Evolutionary conservation across 2,797 vertebrate genomes (phyloP), one percentile per base, ranked within the genome.

Genomic region (Mormyrus hasselquistii): DNA sequence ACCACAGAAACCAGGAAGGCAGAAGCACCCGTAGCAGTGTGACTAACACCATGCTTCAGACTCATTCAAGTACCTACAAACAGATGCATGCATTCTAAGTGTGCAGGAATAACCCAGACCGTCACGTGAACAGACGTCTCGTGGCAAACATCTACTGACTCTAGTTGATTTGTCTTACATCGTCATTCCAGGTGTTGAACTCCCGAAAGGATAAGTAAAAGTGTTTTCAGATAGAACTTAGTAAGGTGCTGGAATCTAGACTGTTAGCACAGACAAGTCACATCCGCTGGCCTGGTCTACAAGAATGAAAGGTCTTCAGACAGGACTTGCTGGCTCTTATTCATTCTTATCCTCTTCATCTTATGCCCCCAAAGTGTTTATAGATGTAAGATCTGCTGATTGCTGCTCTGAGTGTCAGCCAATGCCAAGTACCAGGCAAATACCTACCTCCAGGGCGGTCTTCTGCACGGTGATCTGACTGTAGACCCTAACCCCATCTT

Each of bases 381-480:
- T 0, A 41, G 14, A 76, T 41, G 25, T 76, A 76, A 38, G 7
- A 76, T 41, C 34, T 7, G 69, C 16, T 41, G 34, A 76, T 16
- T 34, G 10, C 65, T 41, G 69, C 69, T 47, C 52, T 1, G 0
- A 6, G n/a, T 22, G 52, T 59, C 19, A n/a, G 29, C 1, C 47
- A 41, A 14, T 38, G 65, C 25, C 25, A 50, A 10, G 25, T 65
- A 65, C 22, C 10, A 47, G 62, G 44, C 7, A 19, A 29, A 57
- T 47, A 62, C 94, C 55, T 94, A 99, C 98, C 97, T 99, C 98
- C 79, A 99, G 92, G 2, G 98, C 96, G 0, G 98, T 97, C 91
- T 99, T 99, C 93, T 99, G 98, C 41, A 99, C 97, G 0, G 96
- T 97, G 49, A 99, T 96, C 94, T 99, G 98, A 92, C 95, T 99